Evolutionary conservation across 2,888 invertebrate species (phyloP).

Genomic region (Petrophora chlorosata): DNA sequence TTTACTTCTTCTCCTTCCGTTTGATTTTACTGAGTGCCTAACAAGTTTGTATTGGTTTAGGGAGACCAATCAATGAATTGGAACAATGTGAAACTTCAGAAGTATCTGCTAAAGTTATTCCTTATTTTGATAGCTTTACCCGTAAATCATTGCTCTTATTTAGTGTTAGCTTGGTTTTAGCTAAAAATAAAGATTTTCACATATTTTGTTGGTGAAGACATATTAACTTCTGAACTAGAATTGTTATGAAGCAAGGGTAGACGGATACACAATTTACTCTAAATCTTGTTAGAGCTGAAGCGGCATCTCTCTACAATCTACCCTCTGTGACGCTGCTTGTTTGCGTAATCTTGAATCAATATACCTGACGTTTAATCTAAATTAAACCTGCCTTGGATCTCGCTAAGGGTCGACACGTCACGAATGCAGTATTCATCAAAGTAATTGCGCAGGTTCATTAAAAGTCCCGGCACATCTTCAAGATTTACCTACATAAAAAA

Average conservation of each 20-base stretch:
- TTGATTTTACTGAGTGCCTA: slow-evolving; percentile 43
- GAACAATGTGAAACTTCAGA: slow-evolving; percentile 2
- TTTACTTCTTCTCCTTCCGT: slow-evolving; percentile 42
- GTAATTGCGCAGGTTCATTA: slow-evolving; percentile 78
- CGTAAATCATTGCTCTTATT: too few species aligned
- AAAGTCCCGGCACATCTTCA: slow-evolving; percentile 75
- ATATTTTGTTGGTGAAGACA: too few species aligned
- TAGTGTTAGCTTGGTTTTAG: too few species aligned
- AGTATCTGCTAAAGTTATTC: slow-evolving; percentile 11
- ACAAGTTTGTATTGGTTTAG: slow-evolving; percentile 32
- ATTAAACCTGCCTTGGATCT: slow-evolving; percentile 39
- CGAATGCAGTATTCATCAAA: slow-evolving; percentile 72
- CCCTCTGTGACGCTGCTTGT: background rate
- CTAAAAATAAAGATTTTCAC: too few species aligned
- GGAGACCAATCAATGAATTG: slow-evolving; percentile 13
- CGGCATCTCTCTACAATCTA: slow-evolving; percentile 25
- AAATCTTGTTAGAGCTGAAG: too few species aligned
- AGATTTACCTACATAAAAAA: slow-evolving; percentile 81
- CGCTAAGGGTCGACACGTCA: slow-evolving; percentile 51
- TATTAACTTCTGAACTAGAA: too few species aligned
- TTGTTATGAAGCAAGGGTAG: too few species aligned
- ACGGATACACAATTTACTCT: too few species aligned
- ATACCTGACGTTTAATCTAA: slow-evolving; percentile 53
- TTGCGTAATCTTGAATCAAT: slow-evolving; percentile 55
- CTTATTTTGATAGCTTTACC: too few species aligned